A percentile compares a stretch with the other conserved stretches of the same genome.
These are phyloP conservation scores for Prunella fulvescens DNA, from an alignment of 2,113 vertebrate species.

Conservation along the genomic window DNA sequence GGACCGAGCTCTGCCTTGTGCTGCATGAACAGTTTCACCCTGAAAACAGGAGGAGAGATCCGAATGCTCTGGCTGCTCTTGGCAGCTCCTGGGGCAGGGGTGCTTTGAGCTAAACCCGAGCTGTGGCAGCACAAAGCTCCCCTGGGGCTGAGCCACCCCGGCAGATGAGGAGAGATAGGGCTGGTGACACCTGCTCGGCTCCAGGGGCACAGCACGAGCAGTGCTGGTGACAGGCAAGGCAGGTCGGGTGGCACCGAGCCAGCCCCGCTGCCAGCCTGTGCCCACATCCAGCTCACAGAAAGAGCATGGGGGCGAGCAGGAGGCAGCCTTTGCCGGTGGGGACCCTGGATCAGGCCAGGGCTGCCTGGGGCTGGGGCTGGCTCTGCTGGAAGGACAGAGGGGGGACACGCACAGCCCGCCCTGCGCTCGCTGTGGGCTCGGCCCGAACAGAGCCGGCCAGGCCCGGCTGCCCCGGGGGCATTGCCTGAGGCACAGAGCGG, in stretches of 20 bases:
- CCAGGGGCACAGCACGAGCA: neutral
- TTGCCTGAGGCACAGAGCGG: neutral
- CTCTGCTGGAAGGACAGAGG: neutral
- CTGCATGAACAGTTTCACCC: neutral
- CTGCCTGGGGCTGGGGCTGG: neutral
- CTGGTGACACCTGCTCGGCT: neutral
- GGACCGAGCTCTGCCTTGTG: neutral
- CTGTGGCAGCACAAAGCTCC: neutral
- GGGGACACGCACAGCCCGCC: rapidly evolving
- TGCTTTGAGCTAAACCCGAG: neutral
- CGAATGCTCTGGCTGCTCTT: rapidly evolving
- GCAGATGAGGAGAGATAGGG: conserved; percentile 16
- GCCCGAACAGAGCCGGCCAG: neutral
- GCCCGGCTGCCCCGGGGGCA: neutral
- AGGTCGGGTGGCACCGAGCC: neutral
- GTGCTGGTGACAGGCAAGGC: neutral
- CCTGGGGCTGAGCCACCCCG: neutral
- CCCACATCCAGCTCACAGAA: neutral
- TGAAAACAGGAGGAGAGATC: neutral
- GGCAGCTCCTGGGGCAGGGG: neutral
- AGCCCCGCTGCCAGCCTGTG: neutral
- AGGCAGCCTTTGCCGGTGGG: neutral
- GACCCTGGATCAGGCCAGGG: rapidly evolving
- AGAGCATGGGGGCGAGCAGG: too few species aligned
- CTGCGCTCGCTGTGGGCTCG: rapidly evolving